Conservation (phyloP, 2,888 invertebrate species). For the Zele albiditarsus region DNA sequence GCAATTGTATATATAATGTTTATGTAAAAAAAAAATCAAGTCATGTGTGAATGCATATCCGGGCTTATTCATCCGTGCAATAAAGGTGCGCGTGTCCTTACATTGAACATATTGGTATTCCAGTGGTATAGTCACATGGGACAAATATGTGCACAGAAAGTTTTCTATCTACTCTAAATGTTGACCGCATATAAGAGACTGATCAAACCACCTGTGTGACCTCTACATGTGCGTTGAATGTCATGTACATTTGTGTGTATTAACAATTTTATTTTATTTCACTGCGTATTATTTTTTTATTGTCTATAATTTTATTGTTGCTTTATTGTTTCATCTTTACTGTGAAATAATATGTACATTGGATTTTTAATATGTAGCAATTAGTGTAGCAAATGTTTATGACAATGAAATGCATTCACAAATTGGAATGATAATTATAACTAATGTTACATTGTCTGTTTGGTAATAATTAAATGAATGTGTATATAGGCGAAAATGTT, state of each 20-base stretch:
- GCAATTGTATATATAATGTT: background rate
- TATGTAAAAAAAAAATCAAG: background rate
- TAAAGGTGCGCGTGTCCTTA: conserved; percentile 42
- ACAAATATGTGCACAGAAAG: conserved; percentile 3
- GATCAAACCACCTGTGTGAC: conserved; percentile 7
- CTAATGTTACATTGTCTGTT: background rate
- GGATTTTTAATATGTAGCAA: background rate
- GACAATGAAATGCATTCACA: background rate
- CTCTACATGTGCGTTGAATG: background rate
- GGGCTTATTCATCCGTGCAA: conserved; percentile 40
- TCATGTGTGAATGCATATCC: conserved; percentile 36
- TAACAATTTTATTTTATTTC: background rate
- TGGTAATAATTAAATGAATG: background rate
- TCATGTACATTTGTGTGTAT: background rate
- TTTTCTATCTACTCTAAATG: background rate
- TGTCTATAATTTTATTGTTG: background rate
- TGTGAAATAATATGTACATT: background rate
- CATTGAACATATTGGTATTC: conserved; percentile 30
- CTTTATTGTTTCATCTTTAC: background rate
- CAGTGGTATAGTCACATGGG: background rate
- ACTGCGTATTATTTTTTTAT: background rate
- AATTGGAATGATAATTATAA: background rate
- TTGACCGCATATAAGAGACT: background rate
- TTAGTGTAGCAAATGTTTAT: background rate
- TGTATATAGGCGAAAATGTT: background rate